Evolutionary conservation across 2,888 invertebrate genomes (phyloP), one percentile per base, ranked within the genome.

Genomic region (Dyspetes luteomarginatus): DNA sequence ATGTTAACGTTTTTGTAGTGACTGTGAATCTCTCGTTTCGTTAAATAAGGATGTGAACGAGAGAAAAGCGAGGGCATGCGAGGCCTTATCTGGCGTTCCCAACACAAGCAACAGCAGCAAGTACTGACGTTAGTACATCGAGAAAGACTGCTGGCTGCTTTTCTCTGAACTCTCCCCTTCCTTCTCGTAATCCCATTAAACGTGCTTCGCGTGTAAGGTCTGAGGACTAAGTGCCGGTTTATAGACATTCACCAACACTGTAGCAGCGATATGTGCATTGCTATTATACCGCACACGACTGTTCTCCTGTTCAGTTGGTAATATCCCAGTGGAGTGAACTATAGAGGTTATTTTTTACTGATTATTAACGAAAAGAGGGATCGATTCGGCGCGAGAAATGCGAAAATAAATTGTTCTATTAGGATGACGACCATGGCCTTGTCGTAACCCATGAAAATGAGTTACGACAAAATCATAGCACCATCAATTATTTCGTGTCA

Each of bases 171-270:
- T 58, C 56, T n/a, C 55, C n/a, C 17, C 24, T 36, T 22, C 30
- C 48, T 62, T 36, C 80, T 72, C 62, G 65, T 72, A 80, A 80
- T 76, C 76, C 80, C 76, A 80, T 80, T 80, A 80, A 80, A 41
- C 45, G 75, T 67, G 36, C 71, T 67, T 75, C 50, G 30, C 50
- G 67, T 58, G 75, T 62, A 76, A 65, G 80, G 75, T 65, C 65
- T 80, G 62, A 80, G 65, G 52, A 67, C 71, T 67, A 71, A 75
- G 76, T 80, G 58, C 62, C 71, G 60, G 76, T 80, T 76, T 80
- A 76, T 80, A 76, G 76, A 72, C 72, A 67, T 76, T 67, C 62
- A 67, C 48, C 65, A 72, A 72, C 80, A 45, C 52, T 15, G 41
- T n/a, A 67, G 48, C 50, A 62, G 52, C 60, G 43, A 45, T 15